phyloP scores from a whole-genome alignment of 2,113 vertebrate species.

The Kryptolebias marmoratus region DNA sequence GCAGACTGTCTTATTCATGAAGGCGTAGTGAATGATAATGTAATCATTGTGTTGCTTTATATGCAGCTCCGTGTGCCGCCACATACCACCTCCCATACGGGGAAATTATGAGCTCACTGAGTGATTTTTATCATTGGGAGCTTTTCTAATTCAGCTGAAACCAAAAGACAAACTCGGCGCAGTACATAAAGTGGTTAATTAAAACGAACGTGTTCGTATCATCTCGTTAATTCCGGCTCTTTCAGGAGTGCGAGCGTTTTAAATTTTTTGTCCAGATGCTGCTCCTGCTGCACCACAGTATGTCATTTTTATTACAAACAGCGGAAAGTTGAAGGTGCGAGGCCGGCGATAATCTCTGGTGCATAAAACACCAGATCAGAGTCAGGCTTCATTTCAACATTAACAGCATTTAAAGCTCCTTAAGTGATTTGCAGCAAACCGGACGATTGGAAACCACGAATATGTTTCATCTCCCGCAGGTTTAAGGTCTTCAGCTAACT shows the following conservation, averaged over 20 bases:
- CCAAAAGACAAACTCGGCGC: not conserved
- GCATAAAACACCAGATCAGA: conserved; percentile 15
- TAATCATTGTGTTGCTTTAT: conserved; percentile 37
- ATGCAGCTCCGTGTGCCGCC: not conserved
- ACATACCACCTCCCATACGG: not conserved
- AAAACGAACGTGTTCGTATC: not conserved
- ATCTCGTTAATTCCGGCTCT: conserved; percentile 39
- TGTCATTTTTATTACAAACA: conserved; percentile 60
- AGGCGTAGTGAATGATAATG: conserved; percentile 54
- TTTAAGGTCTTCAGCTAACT: too few relatives aligned
- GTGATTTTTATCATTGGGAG: not conserved
- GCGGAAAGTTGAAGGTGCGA: conserved; percentile 41
- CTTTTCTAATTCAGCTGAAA: too few relatives aligned
- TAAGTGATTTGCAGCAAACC: not conserved
- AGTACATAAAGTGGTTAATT: conserved; percentile 14
- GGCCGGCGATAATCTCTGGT: conserved; percentile 32
- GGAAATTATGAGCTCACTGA: not conserved
- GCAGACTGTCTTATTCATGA: conserved; percentile 34
- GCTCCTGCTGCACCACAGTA: conserved; percentile 33
- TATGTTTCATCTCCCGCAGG: too few relatives aligned
- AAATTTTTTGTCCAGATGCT: conserved; percentile 23
- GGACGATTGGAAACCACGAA: not conserved
- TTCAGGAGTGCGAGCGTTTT: conserved; percentile 31
- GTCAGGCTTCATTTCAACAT: conserved; percentile 36
- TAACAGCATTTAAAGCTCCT: conserved; percentile 3